Base-by-base conservation (phyloP, 2,797 vertebrate species). In the Monodelphis domestica region DNA sequence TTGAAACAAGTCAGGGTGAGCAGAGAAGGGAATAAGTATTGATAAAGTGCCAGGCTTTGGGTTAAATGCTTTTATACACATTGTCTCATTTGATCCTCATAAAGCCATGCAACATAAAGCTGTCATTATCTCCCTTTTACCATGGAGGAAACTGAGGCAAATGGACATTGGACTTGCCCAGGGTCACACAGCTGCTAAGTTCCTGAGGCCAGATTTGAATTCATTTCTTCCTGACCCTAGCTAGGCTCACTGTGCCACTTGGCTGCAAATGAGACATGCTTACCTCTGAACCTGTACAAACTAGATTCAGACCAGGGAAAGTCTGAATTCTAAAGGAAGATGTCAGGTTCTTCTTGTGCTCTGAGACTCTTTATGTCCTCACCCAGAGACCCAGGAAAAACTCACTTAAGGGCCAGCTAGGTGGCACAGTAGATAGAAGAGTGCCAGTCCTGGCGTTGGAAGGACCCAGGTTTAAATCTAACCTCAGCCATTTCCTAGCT, bases 1-100 rank as follows among this genome's bases (percentile, higher is more conserved):
- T 89, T 90, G 57, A 91, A n/a, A 53, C 88, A 90, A n/a, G 15
- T 87, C 50, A 92, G 78, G 88, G 38, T 15, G 17, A 70, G 17
- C 63, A 70, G n/a, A n/a, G 38, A 70, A 38, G 9, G 17, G 63
- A 70, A 70, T 38, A 38, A 38, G 63, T n/a, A 70, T 70, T 24
- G 70, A 70, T 70, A 70, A 29, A 57, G 59, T n/a, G 4, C 30
- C 29, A n/a, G n/a, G n/a, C n/a, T n/a, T n/a, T n/a, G n/a, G n/a
- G n/a, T n/a, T n/a, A n/a, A n/a, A n/a, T n/a, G n/a, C n/a, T n/a
- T n/a, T n/a, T n/a, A n/a, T n/a, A n/a, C n/a, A n/a, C n/a, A n/a
- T n/a, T n/a, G n/a, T n/a, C n/a, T n/a, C n/a, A 1, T 70, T 70
- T 24, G 15, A 70, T 70, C n/a, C 38, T 70, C n/a, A 70, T 17